Conservation (phyloP, 2,797 vertebrate genomes). For the Anguilla obscura region DNA sequence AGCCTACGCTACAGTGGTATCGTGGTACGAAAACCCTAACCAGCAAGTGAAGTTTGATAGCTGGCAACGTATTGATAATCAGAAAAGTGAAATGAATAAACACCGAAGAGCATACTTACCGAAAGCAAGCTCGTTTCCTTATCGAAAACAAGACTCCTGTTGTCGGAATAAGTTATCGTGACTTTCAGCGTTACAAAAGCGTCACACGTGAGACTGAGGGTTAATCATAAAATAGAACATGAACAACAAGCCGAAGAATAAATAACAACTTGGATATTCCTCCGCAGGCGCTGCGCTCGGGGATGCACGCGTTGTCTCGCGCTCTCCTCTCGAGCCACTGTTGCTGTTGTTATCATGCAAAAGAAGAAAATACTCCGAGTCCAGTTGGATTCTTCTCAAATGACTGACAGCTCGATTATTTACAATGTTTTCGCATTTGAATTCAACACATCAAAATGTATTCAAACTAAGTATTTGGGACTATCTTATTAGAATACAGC, state of each 20-base stretch:
- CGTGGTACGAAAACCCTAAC: not conserved
- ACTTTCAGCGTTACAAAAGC: constrained; percentile 47
- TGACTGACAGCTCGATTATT: constrained; percentile 71
- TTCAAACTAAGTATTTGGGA: constrained; percentile 72
- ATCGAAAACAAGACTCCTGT: constrained; percentile 56
- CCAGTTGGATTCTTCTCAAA: constrained; percentile 69
- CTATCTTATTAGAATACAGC: constrained; percentile 69
- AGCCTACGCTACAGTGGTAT: too few species aligned
- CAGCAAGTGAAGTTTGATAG: not conserved
- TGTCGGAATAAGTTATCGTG: constrained; percentile 56
- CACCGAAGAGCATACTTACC: constrained; percentile 55
- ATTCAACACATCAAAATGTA: constrained; percentile 75
- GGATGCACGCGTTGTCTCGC: constrained; percentile 66
- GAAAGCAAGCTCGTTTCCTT: constrained; percentile 55
- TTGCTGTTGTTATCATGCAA: constrained; percentile 78
- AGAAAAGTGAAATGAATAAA: constrained; percentile 51
- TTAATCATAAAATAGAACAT: constrained; percentile 66
- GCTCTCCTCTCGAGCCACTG: constrained; percentile 46
- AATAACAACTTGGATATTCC: constrained; percentile 74
- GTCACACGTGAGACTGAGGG: constrained; percentile 69
- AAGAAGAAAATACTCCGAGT: constrained; percentile 66
- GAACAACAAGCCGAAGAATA: constrained; percentile 71
- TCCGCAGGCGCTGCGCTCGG: constrained; percentile 68
- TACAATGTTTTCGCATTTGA: constrained; percentile 70
- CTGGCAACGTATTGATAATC: constrained; percentile 35